phyloP scores from a whole-genome alignment of 2,888 invertebrate species.

The Diarsia brunnea region DNA sequence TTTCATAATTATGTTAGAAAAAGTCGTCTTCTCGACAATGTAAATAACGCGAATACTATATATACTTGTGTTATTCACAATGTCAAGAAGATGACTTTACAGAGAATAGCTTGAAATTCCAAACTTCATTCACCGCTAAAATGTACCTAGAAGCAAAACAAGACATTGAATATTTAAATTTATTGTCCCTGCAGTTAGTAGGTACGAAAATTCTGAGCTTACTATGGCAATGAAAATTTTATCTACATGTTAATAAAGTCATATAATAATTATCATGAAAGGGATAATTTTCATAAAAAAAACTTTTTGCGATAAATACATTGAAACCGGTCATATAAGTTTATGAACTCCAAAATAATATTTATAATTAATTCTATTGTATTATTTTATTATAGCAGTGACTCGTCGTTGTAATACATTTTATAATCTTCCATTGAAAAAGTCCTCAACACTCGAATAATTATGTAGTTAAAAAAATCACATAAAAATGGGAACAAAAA shows the following conservation, averaged over 20 bases:
- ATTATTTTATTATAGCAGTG: neutral
- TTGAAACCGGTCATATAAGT: neutral
- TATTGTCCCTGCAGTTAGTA: too few relatives aligned
- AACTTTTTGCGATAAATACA: slow-evolving; percentile 1
- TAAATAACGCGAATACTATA: too few relatives aligned
- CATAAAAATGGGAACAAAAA: slow-evolving; percentile 63
- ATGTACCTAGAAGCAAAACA: neutral
- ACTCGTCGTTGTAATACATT: slow-evolving; percentile 18
- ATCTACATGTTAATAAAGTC: neutral
- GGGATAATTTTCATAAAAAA: neutral
- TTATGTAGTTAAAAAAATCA: slow-evolving; percentile 61
- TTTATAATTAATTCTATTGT: slow-evolving; percentile 22
- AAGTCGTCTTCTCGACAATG: neutral
- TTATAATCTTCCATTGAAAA: slow-evolving; percentile 53
- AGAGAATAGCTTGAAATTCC: neutral
- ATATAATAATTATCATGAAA: neutral
- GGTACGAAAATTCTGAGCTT: neutral
- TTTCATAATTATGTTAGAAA: neutral
- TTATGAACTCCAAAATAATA: slow-evolving; percentile 29
- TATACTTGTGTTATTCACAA: too few relatives aligned
- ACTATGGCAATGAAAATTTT: neutral
- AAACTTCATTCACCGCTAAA: neutral
- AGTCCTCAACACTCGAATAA: slow-evolving; percentile 63
- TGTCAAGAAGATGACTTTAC: neutral
- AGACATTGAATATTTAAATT: neutral